These are phyloP conservation scores for Aspidiotus destructor DNA, from an alignment of 2,888 invertebrate genomes.

Conservation along the genomic window DNA sequence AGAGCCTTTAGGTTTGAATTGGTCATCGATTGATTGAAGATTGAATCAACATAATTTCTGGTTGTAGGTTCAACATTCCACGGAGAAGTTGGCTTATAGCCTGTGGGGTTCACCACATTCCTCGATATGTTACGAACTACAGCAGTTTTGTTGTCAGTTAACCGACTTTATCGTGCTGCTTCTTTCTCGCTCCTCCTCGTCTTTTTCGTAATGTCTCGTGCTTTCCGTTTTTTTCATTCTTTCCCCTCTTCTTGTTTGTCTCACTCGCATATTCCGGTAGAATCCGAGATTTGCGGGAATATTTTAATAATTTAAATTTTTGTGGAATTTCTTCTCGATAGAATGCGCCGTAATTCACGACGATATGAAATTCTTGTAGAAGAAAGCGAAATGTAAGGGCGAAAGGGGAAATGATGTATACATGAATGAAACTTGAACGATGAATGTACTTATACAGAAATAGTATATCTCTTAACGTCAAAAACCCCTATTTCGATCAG, in stretches of 20 bases:
- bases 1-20: constrained; percentile 25
- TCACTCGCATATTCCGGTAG: background rate
- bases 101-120: constrained; percentile 27
- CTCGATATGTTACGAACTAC: constrained; percentile 24
- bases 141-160: constrained; percentile 4
- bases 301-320: constrained; percentile 4
- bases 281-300: background rate
- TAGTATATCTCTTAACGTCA: no score
- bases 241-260: background rate
- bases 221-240: background rate
- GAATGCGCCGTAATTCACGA: no score
- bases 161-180: background rate
- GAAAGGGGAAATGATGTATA: no score
- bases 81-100: constrained; percentile 26
- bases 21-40: constrained; percentile 32
- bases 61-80: constrained; percentile 31
- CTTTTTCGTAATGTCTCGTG: no score
- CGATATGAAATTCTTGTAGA: no score
- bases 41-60: constrained; percentile 32
- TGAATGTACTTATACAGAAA: no score
- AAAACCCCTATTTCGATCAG: no score
- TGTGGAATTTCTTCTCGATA: background rate
- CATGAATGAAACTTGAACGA: no score
- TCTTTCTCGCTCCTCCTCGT: background rate
- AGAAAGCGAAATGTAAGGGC: no score